Conservation (phyloP, 2,888 invertebrate species). For the Eupithecia inturbata region DNA sequence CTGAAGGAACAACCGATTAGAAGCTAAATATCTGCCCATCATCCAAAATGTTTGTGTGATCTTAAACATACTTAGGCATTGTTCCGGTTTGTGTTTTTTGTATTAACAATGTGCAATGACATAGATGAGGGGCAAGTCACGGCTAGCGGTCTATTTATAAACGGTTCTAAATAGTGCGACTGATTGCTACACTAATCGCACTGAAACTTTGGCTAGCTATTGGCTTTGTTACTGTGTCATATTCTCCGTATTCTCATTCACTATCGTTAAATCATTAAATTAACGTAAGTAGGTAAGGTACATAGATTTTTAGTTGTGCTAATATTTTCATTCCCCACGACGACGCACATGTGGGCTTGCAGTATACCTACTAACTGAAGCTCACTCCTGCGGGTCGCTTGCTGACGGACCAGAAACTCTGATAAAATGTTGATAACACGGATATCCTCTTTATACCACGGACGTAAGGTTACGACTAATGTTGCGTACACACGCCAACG, state of each 20-base stretch:
- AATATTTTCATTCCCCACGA: no score
- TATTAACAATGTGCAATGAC: constrained; percentile 5
- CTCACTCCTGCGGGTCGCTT: no score
- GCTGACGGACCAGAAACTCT: no score
- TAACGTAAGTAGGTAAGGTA: not conserved
- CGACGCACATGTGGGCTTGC: no score
- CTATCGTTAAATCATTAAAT: not conserved
- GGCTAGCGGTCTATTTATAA: constrained; percentile 54
- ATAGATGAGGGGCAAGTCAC: constrained; percentile 46
- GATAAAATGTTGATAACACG: no score
- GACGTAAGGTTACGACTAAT: not conserved
- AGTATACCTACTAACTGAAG: no score
- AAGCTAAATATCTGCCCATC: not conserved
- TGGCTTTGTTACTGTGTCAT: constrained; percentile 2
- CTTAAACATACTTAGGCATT: not conserved
- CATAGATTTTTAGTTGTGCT: no score
- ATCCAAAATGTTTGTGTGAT: not conserved
- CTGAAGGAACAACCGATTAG: not conserved
- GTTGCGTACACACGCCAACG: no score
- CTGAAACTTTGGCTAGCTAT: not conserved
- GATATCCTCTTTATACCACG: not conserved
- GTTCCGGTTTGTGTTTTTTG: not conserved
- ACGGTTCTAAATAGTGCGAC: constrained; percentile 55
- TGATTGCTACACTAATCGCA: constrained; percentile 57
- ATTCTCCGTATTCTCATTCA: not conserved